A percentile compares a stretch with the other conserved stretches of the same genome.
Evolutionary conservation across 2,113 vertebrate species (phyloP).

Genomic region (Poicephalus meyeri): DNA sequence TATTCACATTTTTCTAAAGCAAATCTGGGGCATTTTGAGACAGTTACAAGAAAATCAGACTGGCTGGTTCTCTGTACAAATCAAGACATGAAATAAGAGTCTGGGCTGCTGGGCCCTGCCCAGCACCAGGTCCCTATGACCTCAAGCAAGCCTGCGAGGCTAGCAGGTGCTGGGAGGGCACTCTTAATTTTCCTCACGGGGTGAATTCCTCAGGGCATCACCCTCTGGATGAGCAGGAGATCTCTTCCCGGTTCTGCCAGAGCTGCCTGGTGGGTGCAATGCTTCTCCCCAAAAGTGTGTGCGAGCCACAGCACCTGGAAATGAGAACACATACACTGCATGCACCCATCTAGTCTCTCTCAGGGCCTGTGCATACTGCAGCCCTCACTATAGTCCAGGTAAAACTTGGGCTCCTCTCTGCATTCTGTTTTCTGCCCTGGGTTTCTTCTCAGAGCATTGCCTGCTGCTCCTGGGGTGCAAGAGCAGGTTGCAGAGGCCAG

Average conservation of each 20-base stretch:
- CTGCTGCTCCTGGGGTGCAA: neutral
- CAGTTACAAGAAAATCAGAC: neutral
- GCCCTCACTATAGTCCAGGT: neutral
- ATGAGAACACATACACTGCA: rapidly evolving
- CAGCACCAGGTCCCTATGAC: neutral
- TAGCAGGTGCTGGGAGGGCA: neutral
- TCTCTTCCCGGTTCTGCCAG: neutral
- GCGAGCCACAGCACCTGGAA: neutral
- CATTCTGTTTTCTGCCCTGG: neutral
- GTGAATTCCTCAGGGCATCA: neutral
- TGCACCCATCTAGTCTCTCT: neutral
- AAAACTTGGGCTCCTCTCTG: neutral
- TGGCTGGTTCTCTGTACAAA: neutral
- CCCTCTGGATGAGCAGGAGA: neutral
- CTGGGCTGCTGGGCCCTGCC: neutral
- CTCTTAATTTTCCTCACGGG: neutral
- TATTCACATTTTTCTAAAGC: neutral
- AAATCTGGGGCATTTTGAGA: neutral
- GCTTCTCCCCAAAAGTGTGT: neutral
- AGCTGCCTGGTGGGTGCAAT: neutral
- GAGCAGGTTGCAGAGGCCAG: neutral
- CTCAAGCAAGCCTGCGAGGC: neutral
- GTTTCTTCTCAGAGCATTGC: neutral
- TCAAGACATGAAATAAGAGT: neutral
- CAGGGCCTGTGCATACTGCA: too few relatives aligned